Conservation (phyloP, 2,797 vertebrate genomes). For the Vipera latastei region DNA sequence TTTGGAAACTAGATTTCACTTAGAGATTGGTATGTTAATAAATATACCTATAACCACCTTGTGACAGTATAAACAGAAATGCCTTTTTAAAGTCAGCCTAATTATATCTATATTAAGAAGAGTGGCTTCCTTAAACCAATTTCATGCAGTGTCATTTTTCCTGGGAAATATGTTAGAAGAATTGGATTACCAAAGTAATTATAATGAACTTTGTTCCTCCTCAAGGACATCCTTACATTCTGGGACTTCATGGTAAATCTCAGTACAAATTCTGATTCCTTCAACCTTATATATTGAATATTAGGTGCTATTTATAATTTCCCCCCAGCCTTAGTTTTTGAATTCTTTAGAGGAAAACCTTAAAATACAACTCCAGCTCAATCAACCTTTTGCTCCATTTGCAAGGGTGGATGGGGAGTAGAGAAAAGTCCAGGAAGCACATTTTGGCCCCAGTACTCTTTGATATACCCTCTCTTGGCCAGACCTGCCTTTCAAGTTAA, state of each 20-base stretch:
- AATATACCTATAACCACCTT: neutral
- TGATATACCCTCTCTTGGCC: neutral
- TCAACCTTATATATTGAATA: neutral
- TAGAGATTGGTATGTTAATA: neutral
- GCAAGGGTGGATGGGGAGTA: neutral
- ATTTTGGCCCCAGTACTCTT: neutral
- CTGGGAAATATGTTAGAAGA: neutral
- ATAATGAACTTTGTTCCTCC: neutral
- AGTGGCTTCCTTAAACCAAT: slow-evolving; percentile 17
- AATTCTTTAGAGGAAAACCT: slow-evolving; percentile 35
- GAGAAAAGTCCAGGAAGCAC: neutral
- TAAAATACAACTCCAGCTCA: slow-evolving; percentile 45
- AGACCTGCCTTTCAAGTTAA: neutral
- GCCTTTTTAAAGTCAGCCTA: neutral
- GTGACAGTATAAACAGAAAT: neutral
- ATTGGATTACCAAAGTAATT: neutral
- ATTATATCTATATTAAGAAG: slow-evolving; percentile 10
- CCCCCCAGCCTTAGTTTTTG: neutral
- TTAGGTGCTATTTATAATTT: neutral
- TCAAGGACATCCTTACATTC: neutral
- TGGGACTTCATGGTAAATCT: neutral
- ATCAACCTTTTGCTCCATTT: slow-evolving; percentile 25
- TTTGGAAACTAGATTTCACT: neutral
- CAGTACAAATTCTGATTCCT: neutral
- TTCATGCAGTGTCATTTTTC: neutral